These are phyloP conservation scores for Microctenopoma steveboyesi DNA, from an alignment of 2,797 vertebrate genomes.

Conservation along the genomic window DNA sequence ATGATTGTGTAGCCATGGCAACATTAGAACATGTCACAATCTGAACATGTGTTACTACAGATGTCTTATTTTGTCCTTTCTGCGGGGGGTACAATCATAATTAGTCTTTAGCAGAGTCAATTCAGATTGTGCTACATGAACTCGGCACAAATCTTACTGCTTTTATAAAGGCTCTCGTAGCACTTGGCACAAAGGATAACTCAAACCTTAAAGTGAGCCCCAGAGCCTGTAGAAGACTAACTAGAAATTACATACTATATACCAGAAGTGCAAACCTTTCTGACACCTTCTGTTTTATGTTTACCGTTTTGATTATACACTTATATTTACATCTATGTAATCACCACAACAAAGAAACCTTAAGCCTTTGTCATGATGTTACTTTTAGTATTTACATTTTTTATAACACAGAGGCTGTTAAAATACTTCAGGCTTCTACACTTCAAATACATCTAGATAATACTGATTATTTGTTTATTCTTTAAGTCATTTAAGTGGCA, in stretches of 20 bases:
- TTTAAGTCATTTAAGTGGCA: constrained; percentile 34
- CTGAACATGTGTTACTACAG: neutral
- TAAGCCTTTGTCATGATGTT: constrained; percentile 22
- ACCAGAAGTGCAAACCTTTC: constrained; percentile 13
- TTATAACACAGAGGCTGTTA: constrained; percentile 11
- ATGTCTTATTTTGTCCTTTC: neutral
- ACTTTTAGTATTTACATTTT: constrained; percentile 16
- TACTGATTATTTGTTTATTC: constrained; percentile 49
- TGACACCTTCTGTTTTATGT: constrained; percentile 5
- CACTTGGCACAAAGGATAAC: constrained; percentile 42
- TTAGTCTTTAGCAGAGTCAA: constrained; percentile 11
- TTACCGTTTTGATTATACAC: constrained; percentile 33
- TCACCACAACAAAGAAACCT: constrained; percentile 32
- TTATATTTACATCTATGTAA: constrained; percentile 12
- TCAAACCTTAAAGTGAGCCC: constrained; percentile 41
- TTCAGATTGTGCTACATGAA: constrained; percentile 6
- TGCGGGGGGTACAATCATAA: constrained; percentile 19
- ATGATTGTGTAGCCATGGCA: constrained; percentile 26
- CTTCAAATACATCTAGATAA: constrained; percentile 17
- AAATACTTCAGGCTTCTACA: constrained; percentile 7
- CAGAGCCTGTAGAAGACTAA: constrained; percentile 44
- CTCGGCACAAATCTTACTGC: constrained; percentile 27
- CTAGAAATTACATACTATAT: constrained; percentile 41
- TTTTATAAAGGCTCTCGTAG: constrained; percentile 26
- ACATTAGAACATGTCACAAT: constrained; percentile 12